phyloP scores from a whole-genome alignment of 1,140 invertebrate genomes.

The Cydia pomonella region DNA sequence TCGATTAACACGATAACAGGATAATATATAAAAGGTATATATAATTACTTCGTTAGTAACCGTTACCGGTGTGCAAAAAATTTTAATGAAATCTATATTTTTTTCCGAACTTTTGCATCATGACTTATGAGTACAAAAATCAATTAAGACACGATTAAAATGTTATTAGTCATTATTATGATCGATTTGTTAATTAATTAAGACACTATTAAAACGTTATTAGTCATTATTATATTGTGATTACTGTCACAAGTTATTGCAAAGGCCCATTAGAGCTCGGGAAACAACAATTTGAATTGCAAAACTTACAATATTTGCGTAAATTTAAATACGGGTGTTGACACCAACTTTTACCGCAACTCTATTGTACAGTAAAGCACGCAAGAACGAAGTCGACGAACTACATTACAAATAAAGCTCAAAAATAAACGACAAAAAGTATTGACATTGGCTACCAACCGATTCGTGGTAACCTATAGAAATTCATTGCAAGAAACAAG shows the following conservation, averaged over 20 bases:
- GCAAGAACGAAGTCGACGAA: constrained; percentile 34
- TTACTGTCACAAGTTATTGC: neutral
- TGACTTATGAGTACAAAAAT: too few species aligned
- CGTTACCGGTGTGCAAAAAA: too few species aligned
- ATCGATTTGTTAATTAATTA: neutral
- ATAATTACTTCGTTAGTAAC: neutral
- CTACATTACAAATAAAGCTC: neutral
- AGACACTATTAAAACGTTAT: neutral
- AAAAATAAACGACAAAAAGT: neutral
- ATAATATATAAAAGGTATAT: neutral
- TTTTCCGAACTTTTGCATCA: too few species aligned
- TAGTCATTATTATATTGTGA: neutral
- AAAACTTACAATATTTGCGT: constrained; percentile 60
- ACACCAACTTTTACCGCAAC: constrained; percentile 50
- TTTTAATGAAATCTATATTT: too few species aligned
- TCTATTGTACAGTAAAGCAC: constrained; percentile 20
- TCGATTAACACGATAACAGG: neutral
- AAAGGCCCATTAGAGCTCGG: neutral
- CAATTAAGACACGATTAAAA: too few species aligned
- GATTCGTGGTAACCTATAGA: constrained; percentile 45
- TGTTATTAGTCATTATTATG: too few species aligned
- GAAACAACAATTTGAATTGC: constrained; percentile 40
- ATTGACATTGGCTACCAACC: constrained; percentile 22
- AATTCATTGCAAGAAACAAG: constrained; percentile 38
- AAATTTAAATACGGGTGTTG: constrained; percentile 62